Evolutionary conservation across 2,113 vertebrate species (phyloP), one percentile per base, ranked within the genome.

Genomic region (Falcunculus frontatus): DNA sequence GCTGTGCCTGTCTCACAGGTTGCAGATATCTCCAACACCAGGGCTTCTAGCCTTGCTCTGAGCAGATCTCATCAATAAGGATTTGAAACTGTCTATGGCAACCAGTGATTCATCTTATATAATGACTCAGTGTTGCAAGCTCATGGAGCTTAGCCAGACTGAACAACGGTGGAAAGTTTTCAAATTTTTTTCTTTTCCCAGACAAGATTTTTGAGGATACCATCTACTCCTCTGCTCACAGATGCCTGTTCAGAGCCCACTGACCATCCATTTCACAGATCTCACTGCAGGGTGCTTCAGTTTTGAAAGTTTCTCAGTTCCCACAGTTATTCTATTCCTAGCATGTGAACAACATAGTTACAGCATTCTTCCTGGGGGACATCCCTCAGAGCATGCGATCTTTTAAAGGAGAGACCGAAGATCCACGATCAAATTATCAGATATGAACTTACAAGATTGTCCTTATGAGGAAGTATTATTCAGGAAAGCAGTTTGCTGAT

Each of bases 281-380:
- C 10, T 62, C 84, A 76, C 20, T 35, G 60, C 55, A 88, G 59
- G 35, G 21, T 86, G 50, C 81, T 85, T 83, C 41, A 39, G 70
- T 91, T 91, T 91, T 64, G n/a, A 85, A 73, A 88, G 80, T 1
- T 73, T 3, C 49, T 63, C 33, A 2, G 63, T 95, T 95, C 72
- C 85, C 84, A 91, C 77, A 69, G 62, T 53, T 47, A 69, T 67
- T 77, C 82, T 91, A 63, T 89, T 96, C 82, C 87, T 67, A 95
- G 68, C 64, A 77, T 75, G 42, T 76, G 82, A 96, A 81, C 2
- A 6, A 47, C 47, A 76, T 4, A 50, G 56, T 41, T 79, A 60
- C 33, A 83, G 16, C 89, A 62, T 60, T 83, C 77, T 93, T 97
- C 64, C 85, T 41, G 59, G 42, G 46, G 63, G 33, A 60, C 0